These are phyloP conservation scores for Lochmaea capreae DNA, from an alignment of 2,888 invertebrate species.

Conservation along the genomic window DNA sequence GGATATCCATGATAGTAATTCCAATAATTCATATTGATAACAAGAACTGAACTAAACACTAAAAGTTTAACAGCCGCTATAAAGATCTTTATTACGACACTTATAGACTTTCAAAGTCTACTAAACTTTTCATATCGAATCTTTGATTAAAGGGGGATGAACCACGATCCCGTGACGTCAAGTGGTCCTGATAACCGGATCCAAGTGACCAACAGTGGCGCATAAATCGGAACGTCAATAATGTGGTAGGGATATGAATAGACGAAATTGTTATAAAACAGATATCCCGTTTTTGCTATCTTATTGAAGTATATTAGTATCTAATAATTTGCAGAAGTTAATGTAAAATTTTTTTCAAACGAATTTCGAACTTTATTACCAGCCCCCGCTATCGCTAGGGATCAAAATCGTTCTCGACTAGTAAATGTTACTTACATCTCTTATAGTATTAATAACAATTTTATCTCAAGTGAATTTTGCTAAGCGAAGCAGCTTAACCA, in stretches of 20 bases:
- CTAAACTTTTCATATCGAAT: conserved; percentile 39
- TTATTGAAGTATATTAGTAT: no score
- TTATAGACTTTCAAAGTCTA: conserved; percentile 29
- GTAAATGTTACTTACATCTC: no score
- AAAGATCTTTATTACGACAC: conserved; percentile 15
- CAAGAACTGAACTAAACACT: conserved; percentile 24
- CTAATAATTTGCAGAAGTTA: no score
- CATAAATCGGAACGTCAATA: conserved; percentile 4
- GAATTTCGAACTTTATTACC: no score
- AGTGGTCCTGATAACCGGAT: conserved; percentile 56
- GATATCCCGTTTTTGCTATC: no score
- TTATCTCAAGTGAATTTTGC: no score
- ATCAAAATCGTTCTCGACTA: no score
- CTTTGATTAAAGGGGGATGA: conserved; percentile 50
- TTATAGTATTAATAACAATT: no score
- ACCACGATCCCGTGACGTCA: conserved; percentile 52
- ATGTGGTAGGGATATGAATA: conserved; percentile 1
- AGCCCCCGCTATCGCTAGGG: no score
- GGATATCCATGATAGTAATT: conserved; percentile 46
- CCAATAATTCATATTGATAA: conserved; percentile 44
- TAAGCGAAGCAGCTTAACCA: no score
- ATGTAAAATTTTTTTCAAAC: no score
- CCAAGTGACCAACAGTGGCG: conserved; percentile 43
- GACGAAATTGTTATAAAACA: neutral
- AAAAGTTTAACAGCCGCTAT: neutral